Conservation (phyloP, 2,113 vertebrate species). For the Perognathus longimembris region DNA sequence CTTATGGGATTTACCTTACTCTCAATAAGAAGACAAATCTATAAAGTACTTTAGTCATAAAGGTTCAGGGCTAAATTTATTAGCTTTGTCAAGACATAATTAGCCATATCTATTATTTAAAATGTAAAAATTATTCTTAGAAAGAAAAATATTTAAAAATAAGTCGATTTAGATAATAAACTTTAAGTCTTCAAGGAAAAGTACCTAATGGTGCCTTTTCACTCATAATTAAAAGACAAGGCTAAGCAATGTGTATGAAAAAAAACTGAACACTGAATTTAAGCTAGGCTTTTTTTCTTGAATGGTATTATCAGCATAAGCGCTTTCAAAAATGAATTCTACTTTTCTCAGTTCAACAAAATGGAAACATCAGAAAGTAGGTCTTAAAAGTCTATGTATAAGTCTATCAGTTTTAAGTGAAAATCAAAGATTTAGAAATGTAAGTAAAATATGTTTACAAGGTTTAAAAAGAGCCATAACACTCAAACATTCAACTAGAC, state of each 20-base stretch:
- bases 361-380: background rate
- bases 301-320: background rate
- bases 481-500: background rate
- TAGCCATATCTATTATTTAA: constrained; percentile 32
- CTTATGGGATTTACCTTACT: background rate
- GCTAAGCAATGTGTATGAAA: constrained; percentile 7
- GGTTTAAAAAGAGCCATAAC: constrained; percentile 32
- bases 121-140: constrained; percentile 3
- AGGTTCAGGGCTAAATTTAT: background rate
- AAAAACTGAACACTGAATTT: background rate
- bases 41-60: constrained; percentile 36
- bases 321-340: constrained; percentile 25
- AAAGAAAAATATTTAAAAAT: constrained; percentile 23
- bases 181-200: background rate
- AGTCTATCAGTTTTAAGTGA: constrained; percentile 22
- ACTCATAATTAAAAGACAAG: background rate
- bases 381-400: background rate
- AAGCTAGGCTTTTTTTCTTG: background rate
- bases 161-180: background rate
- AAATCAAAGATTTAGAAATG: background rate
- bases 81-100: constrained; percentile 36
- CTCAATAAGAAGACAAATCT: constrained; percentile 18
- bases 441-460: constrained; percentile 27
- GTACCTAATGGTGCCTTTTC: background rate
- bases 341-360: constrained; percentile 4